Conservation (phyloP, 2,797 vertebrate species). For the Alauda arvensis region DNA sequence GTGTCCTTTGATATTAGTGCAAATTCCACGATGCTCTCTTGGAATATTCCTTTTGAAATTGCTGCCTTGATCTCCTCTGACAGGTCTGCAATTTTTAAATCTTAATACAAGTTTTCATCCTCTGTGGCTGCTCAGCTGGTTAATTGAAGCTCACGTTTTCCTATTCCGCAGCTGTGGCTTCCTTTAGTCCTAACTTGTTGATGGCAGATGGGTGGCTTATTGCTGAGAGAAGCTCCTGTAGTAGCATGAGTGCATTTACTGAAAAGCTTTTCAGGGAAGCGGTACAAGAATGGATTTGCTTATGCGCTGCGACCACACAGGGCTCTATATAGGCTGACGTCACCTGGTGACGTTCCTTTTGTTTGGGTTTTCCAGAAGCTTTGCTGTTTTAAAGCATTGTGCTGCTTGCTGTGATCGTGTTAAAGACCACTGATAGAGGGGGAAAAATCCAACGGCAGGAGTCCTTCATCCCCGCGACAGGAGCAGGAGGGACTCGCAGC, state of each 20-base stretch:
- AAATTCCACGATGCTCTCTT: slow-evolving; percentile 64
- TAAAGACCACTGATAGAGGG: slow-evolving; percentile 48
- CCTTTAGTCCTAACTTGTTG: slow-evolving; percentile 93
- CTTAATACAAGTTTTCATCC: slow-evolving; percentile 56
- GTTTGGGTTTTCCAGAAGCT: slow-evolving; percentile 88
- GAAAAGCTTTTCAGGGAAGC: slow-evolving; percentile 88
- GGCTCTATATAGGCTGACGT: slow-evolving; percentile 99
- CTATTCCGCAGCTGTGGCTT: slow-evolving; percentile 78
- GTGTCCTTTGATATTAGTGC: slow-evolving; percentile 63
- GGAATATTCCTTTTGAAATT: slow-evolving; percentile 71
- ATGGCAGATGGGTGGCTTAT: slow-evolving; percentile 87
- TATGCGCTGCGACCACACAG: slow-evolving; percentile 96
- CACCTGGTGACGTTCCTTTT: slow-evolving; percentile 91
- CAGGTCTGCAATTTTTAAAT: slow-evolving; percentile 50
- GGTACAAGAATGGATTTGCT: slow-evolving; percentile 88
- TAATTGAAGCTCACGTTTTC: slow-evolving; percentile 82
- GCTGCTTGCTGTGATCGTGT: slow-evolving; percentile 59
- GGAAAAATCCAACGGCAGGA: neutral
- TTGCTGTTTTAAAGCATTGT: slow-evolving; percentile 73
- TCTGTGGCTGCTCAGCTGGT: slow-evolving; percentile 67
- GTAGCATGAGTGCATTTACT: slow-evolving; percentile 89
- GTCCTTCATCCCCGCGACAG: slow-evolving; percentile 17
- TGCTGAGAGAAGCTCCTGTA: slow-evolving; percentile 85
- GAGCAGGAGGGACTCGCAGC: slow-evolving; percentile 43
- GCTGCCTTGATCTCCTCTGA: slow-evolving; percentile 64